phyloP scores from a whole-genome alignment of 2,113 vertebrate species.

The Macaca mulatta region DNA sequence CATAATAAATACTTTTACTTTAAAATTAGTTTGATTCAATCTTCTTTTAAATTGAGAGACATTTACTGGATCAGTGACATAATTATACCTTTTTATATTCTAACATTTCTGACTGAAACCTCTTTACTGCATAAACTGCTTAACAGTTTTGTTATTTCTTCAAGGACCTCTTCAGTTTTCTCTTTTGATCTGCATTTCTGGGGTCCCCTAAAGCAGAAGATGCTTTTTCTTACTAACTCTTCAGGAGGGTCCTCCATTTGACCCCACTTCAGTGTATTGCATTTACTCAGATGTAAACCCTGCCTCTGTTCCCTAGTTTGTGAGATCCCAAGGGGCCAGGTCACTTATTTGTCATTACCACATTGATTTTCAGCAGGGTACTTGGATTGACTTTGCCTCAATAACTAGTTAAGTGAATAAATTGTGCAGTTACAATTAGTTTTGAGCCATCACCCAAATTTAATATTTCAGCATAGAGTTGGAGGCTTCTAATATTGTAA shows the following conservation, averaged over 20 bases:
- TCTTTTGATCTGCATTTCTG: neutral
- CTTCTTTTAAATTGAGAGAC: neutral
- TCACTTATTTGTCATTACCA: neutral
- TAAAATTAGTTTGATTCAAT: neutral
- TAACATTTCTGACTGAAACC: neutral
- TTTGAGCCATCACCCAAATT: neutral
- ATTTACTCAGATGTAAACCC: too few relatives aligned
- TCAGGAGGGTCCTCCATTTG: neutral
- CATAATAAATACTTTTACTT: neutral
- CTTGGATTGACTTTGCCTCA: neutral
- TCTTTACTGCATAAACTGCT: neutral
- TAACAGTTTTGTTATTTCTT: neutral
- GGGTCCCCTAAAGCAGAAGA: neutral
- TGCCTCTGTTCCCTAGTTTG: neutral
- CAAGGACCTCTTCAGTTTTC: neutral
- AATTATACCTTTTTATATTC: neutral
- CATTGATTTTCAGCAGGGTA: neutral
- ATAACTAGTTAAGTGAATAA: neutral
- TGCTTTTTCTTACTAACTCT: neutral
- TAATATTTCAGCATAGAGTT: neutral
- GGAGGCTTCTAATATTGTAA: neutral
- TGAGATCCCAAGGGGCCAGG: neutral
- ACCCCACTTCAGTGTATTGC: neutral
- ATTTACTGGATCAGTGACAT: neutral
- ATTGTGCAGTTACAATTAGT: neutral